Evolutionary conservation across 2,797 vertebrate species (phyloP), one percentile per base, ranked within the genome.

Genomic region (Australoheros facetus): DNA sequence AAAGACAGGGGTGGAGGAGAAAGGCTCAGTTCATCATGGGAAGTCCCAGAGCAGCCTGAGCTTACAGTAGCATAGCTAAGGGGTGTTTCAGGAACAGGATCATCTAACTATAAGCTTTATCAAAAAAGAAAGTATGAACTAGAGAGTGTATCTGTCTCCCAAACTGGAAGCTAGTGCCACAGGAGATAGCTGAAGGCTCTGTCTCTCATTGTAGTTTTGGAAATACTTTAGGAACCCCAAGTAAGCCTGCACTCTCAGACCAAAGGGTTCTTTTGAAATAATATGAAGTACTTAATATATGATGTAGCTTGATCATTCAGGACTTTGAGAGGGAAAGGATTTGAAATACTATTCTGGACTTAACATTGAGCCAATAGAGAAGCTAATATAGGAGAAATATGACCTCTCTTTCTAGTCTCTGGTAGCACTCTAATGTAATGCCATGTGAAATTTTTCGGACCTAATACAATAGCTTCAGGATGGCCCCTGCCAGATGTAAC

Each of bases 211-310:
- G 26, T 69, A 69, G 17, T 69, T 69, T 51, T 51, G 42, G 42
- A 69, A 45, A 39, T 45, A 51, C 64, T 69, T 28, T 74, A 57
- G 56, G 56, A 59, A 74, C 56, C 56, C 59, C 19, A 39, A 74
- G 37, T 74, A 74, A 74, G 12, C 72, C 37, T 59, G 56, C 42
- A 74, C n/a, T 74, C 56, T 59, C 56, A 74, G 56, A 74, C 54
- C 55, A 57, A 56, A 45, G 56, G 16, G 56, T 28, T 74, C 72
- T 74, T 14, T 39, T 74, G 34, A 58, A 58, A 26, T 56, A 59
- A 30, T 17, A 32, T 59, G 55, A 51, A 56, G 54, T 74, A 30
- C 59, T 74, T 74, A 56, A 48, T 26, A 59, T 14, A 51, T 30
- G 56, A 59, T 48, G 72, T 1, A 0, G 21, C 23, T 37, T 57